phyloP scores from a whole-genome alignment of 2,888 invertebrate genomes.

The Drepana falcataria region DNA sequence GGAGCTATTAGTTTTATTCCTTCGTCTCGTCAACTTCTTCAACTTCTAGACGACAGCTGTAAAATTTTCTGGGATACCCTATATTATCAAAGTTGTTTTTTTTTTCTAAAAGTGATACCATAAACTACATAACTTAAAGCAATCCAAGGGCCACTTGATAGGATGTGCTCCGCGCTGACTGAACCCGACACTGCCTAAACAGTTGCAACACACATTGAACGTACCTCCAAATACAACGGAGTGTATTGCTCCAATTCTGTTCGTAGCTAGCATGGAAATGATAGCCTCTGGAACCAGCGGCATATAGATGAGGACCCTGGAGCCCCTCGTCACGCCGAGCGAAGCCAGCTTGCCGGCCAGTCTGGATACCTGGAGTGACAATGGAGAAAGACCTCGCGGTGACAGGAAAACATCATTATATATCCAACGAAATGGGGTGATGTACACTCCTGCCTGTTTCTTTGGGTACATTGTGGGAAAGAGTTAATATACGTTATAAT shows the following conservation, averaged over 20 bases:
- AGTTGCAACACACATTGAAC: not conserved
- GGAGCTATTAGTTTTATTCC: too few relatives aligned
- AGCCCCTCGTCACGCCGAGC: constrained; percentile 89
- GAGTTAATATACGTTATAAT: too few relatives aligned
- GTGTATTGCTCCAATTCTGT: constrained; percentile 93
- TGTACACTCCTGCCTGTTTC: too few relatives aligned
- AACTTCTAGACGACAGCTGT: too few relatives aligned
- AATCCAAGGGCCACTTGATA: not conserved
- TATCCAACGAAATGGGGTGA: too few relatives aligned
- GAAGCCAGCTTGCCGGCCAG: constrained; percentile 88
- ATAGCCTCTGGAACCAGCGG: constrained; percentile 95
- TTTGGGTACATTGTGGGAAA: too few relatives aligned
- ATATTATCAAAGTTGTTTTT: too few relatives aligned
- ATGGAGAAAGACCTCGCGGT: too few relatives aligned
- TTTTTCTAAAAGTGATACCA: too few relatives aligned
- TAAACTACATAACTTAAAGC: not conserved
- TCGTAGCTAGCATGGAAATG: constrained; percentile 92
- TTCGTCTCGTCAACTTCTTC: too few relatives aligned
- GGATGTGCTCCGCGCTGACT: not conserved
- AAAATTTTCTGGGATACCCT: too few relatives aligned
- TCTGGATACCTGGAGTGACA: constrained; percentile 79
- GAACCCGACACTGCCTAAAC: not conserved
- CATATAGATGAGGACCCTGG: constrained; percentile 95
- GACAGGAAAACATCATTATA: not conserved
- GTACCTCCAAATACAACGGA: constrained; percentile 95